Base-by-base conservation (phyloP, 2,888 invertebrate species). In the Macroteleia sp. region DNA sequence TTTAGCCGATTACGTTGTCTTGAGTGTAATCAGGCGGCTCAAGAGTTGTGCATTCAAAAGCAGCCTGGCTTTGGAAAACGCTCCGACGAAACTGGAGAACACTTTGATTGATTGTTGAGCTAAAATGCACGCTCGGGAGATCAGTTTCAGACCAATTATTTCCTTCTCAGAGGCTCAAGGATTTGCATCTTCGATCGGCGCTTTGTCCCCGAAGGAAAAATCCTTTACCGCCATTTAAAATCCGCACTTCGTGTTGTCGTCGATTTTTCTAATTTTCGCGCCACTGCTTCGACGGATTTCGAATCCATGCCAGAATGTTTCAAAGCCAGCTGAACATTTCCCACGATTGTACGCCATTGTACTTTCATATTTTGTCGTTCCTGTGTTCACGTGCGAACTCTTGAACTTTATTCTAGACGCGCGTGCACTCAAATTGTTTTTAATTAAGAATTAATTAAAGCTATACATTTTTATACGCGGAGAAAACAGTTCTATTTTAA, bases 1-100 rank as follows among this genome's bases (percentile, higher is more conserved):
- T 85, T 84, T 81, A 86, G 79, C 67, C 73, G 54, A 79, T 81
- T 77, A 81, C 77, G 74, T 77, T 81, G 78, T 77, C 44, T 62
- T 52, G 77, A 56, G 67, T 64, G 69, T 71, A 77, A 81, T 75
- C 74, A 71, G 57, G 79, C 44, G 77, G 73, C 64, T 71, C 56
- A 57, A 66, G 73, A 71, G 66, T 61, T 57, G 54, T 14, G 62
- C 46, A 71, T 56, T 64, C 62, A 57, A 73, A 73, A 71, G 62
- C 73, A 69, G 32, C 32, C 32, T 19, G 22, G 54, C 64, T 70
- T 73, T 66, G 64, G 64, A 67, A 77, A 62, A 73, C 44, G 46
- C 73, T 59, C 54, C 39, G 19, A 39, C 20, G 46, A 57, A 50
- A 52, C 34, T 59, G 64, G 36, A 66, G 74, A 66, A 64, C 50